Evolutionary conservation across 37 sponge, comb jelly and placozoan species (phyloP), one percentile per base, ranked within the genome.

Genomic region (Cladorhizidae sp.): DNA sequence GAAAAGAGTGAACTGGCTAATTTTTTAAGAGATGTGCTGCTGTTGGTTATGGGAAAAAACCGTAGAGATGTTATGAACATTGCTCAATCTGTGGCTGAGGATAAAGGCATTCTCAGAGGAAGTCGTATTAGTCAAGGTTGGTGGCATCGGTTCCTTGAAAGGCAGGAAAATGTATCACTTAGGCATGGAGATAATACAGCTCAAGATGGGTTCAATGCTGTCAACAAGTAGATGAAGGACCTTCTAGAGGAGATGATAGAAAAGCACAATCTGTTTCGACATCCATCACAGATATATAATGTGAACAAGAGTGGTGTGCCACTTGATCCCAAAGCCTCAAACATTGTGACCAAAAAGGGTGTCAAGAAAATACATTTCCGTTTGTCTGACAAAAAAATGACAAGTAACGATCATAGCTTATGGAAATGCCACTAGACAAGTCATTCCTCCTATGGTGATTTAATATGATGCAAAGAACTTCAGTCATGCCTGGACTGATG

Each of bases 281-380:
- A 36, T 11, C 90, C 80, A 26, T 35, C 79, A 11, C 75, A 71
- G 52, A 45, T 82, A 0, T 89, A 82, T 69, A 89, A 89, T 40
- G 70, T 78, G 33, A 85, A 84, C 31, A 80, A 89, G 59, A 64
- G 38, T 61, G 85, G 90, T 9, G 62, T 89, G 80, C 90, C 85
- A 0, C 61, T 89, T 32, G 76, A 89, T 25, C 76, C 36, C 40
- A 49, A 26, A 29, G 15, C 90, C 0, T 80, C 76, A 29, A 83
- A 41, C 11, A 40, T 89, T n/a, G 45, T 89, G 3, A 28, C 85
- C 29, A 20, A 31, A 20, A 88, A 21, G 28, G 86, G 86, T 18
- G 11, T 29, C 8, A 78, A 83, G 43, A 71, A 89, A 40, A 64
- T 70, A 17, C 22, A 56, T 57, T 39, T 74, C 32, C 36, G 49